Evolutionary conservation across 2,113 vertebrate species (phyloP).

Genomic region (Bettongia penicillata): DNA sequence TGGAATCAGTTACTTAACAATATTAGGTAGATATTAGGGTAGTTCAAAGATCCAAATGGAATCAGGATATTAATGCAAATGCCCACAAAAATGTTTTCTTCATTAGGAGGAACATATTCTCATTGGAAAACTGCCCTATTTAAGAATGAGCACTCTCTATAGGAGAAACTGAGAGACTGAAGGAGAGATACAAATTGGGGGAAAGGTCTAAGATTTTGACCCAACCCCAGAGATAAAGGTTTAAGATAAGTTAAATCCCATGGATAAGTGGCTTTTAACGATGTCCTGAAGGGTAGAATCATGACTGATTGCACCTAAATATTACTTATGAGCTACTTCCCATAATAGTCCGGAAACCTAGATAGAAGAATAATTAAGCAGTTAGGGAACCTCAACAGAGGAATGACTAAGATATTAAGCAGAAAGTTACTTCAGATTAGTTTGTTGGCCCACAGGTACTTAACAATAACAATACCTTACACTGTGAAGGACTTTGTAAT

Average conservation of each 20-base stretch:
- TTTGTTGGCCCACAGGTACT: background rate
- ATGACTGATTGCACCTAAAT: background rate
- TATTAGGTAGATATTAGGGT: background rate
- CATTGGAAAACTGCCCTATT: conserved; percentile 10
- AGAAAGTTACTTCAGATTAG: background rate
- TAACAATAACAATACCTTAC: background rate
- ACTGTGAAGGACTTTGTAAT: background rate
- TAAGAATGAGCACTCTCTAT: background rate
- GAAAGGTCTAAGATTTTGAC: conserved; percentile 8
- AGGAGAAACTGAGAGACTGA: background rate
- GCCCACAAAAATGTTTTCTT: background rate
- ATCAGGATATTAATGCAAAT: no score
- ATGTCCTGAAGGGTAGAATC: background rate
- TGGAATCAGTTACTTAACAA: background rate
- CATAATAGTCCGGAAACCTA: background rate
- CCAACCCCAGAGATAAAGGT: background rate
- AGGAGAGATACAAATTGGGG: background rate
- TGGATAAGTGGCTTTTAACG: background rate
- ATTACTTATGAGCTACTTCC: background rate
- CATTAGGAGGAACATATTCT: background rate
- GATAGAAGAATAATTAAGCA: background rate
- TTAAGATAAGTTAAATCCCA: background rate
- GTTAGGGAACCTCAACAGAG: no score
- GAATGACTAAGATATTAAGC: background rate
- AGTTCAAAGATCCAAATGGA: background rate